Conservation (phyloP, 2,888 invertebrate genomes). For the Prionchulus punctatus region DNA sequence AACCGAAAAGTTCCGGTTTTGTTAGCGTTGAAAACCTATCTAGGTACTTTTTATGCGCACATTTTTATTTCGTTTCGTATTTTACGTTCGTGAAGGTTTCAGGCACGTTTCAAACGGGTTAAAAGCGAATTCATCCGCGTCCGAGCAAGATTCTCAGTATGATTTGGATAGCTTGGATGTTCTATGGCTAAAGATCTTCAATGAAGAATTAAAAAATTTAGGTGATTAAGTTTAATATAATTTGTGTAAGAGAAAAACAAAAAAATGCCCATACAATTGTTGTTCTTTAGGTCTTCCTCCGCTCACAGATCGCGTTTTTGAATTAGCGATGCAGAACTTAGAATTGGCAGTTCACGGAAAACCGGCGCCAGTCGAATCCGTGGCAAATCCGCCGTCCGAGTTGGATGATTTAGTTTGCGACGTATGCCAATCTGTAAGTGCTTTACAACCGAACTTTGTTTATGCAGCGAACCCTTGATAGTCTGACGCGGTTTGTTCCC, state of each 20-base stretch:
- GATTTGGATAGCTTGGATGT: conserved; percentile 84
- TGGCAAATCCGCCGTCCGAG: conserved; percentile 31
- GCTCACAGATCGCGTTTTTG: conserved; percentile 62
- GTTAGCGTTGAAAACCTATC: too few relatives aligned
- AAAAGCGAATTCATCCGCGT: too few relatives aligned
- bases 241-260: conserved; percentile 18
- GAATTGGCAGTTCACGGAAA: conserved; percentile 40
- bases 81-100: too few relatives aligned
- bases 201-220: neutral
- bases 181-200: conserved; percentile 52
- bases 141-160: too few relatives aligned
- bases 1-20: too few relatives aligned
- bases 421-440: conserved; percentile 71
- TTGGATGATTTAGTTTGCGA: conserved; percentile 84
- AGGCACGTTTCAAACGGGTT: too few relatives aligned
- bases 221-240: neutral
- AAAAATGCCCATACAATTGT: too few relatives aligned
- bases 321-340: conserved; percentile 73
- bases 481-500: neutral
- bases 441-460: neutral
- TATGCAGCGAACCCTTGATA: neutral
- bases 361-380: neutral
- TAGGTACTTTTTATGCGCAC: too few relatives aligned
- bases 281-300: neutral
- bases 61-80: too few relatives aligned